Evolutionary conservation across 2,113 vertebrate genomes (phyloP).

Genomic region (Rhagologus leucostigma): DNA sequence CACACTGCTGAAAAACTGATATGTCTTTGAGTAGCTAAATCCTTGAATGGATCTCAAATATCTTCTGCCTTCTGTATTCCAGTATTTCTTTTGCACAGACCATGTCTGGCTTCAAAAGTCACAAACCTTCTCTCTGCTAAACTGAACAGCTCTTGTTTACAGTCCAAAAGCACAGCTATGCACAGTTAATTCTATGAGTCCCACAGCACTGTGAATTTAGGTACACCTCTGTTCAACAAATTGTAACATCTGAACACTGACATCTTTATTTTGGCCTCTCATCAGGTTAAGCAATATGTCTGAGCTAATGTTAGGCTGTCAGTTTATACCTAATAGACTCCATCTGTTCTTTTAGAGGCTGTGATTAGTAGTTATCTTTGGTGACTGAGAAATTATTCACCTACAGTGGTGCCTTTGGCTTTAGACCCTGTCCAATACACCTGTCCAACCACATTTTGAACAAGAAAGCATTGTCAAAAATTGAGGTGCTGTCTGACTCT

Average conservation of each 20-base stretch:
- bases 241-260: not conserved
- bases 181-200: not conserved
- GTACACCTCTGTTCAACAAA: not conserved
- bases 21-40: not conserved
- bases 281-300: not conserved
- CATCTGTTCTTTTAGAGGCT: not conserved
- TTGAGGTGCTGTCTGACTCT: not conserved
- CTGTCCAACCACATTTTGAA: not conserved
- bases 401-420: not conserved
- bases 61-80: not conserved
- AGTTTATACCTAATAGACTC: not conserved
- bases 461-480: not conserved
- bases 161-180: not conserved
- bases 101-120: not conserved
- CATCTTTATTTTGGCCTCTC: not conserved
- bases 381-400: not conserved
- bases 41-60: not conserved
- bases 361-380: not conserved
- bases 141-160: not conserved
- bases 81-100: not conserved
- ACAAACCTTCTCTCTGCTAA: not conserved
- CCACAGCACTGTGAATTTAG: not conserved
- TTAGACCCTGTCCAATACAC: not conserved
- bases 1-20: not conserved
- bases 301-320: not conserved